Conservation (phyloP, 2,888 invertebrate species). For the Agyllia agylla region DNA sequence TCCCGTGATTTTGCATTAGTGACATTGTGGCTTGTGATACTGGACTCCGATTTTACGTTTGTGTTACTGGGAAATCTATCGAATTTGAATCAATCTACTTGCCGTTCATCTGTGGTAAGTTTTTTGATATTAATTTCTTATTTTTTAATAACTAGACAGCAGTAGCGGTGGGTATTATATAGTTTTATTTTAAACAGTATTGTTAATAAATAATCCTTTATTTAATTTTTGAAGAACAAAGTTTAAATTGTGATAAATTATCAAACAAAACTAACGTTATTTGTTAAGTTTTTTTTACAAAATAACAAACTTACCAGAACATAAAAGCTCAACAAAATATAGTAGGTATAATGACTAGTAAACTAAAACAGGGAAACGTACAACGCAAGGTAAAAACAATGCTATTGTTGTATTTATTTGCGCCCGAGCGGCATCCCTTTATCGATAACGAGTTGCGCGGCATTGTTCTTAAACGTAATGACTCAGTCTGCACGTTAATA, state of each 20-base stretch:
- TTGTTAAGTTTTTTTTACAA: not conserved
- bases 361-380: not conserved
- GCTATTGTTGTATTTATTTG: not conserved
- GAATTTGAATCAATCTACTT: not conserved
- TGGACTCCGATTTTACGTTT: not conserved
- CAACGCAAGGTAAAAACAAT: constrained; percentile 4
- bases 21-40: not conserved
- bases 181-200: not conserved
- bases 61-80: not conserved
- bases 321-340: not conserved
- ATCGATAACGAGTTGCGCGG: constrained; percentile 5
- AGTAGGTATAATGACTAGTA: not conserved
- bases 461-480: constrained; percentile 2
- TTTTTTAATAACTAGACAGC: not conserved
- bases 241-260: not conserved
- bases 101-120: not conserved
- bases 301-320: not conserved
- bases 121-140: not conserved
- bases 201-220: not conserved
- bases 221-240: not conserved
- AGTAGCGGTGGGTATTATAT: not conserved
- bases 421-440: constrained; percentile 7
- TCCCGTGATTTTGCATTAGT: not conserved
- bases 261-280: not conserved
- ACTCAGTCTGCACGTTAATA: not conserved